Evolutionary conservation across 2,113 vertebrate genomes (phyloP).

Genomic region (Oryzias javanicus): DNA sequence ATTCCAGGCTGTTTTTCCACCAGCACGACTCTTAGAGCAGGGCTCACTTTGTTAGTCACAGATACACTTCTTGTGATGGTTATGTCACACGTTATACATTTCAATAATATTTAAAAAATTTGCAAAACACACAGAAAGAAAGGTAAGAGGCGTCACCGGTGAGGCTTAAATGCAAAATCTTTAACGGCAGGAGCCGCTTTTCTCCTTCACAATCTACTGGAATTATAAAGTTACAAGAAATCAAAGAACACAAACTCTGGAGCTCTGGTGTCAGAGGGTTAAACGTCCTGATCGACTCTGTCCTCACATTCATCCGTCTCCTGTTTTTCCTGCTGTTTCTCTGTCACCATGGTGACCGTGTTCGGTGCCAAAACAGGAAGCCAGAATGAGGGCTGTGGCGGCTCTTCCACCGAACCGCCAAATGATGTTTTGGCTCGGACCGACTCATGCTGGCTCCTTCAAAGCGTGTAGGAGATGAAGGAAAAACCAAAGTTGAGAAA

Average conservation of each 20-base stretch:
- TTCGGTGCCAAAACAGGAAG: constrained; percentile 56
- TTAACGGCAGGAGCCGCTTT: background rate
- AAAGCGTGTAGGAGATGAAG: background rate
- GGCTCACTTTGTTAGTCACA: no score
- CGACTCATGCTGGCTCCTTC: background rate
- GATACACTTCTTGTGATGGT: background rate
- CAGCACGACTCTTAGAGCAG: background rate
- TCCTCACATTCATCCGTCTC: background rate
- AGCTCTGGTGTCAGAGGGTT: background rate
- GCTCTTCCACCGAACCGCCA: constrained; percentile 29
- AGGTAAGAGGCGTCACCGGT: background rate
- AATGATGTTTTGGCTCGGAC: constrained; percentile 22
- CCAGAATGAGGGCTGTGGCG: constrained; percentile 52
- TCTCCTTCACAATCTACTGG: constrained; percentile 3
- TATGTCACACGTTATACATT: background rate
- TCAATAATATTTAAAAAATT: no score
- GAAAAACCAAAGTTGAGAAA: background rate
- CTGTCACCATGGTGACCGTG: constrained; percentile 50
- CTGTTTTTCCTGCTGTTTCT: constrained; percentile 52
- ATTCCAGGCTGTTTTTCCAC: background rate
- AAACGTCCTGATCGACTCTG: constrained; percentile 17
- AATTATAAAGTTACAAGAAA: no score
- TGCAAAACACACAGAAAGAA: background rate
- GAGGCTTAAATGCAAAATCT: no score
- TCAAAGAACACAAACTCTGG: no score